Conservation (phyloP, 2,888 invertebrate species). For the Oeneis ivallda region DNA sequence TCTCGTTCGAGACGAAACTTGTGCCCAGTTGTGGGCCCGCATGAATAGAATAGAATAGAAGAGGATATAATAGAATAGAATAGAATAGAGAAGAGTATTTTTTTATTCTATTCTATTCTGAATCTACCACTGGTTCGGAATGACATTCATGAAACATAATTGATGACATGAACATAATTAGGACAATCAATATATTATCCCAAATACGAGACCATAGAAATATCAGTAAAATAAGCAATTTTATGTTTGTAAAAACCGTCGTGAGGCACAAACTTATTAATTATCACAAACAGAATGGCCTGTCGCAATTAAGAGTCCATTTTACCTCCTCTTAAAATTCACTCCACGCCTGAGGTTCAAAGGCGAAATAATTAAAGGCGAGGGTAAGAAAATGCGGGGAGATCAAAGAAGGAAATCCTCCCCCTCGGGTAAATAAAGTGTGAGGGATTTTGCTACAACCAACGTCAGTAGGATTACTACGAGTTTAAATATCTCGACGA, state of each 20-base stretch:
- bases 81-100: no score
- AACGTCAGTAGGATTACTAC: conserved; percentile 1
- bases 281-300: conserved; percentile 73
- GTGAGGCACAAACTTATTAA: conserved; percentile 61
- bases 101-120: no score
- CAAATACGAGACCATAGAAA: conserved; percentile 1
- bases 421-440: conserved; percentile 66
- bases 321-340: conserved; percentile 79
- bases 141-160: no score
- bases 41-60: no score
- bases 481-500: no score
- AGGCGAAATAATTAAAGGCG: conserved; percentile 78
- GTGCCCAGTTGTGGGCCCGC: no score
- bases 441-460: conserved; percentile 54
- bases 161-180: no score
- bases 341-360: conserved; percentile 69
- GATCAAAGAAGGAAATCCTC: conserved; percentile 72
- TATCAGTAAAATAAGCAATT: conserved; percentile 15
- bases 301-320: conserved; percentile 77
- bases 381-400: conserved; percentile 72
- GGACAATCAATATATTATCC: neutral
- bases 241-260: conserved; percentile 17
- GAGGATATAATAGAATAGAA: no score
- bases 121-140: no score
- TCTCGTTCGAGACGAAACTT: no score